These are phyloP conservation scores for Pyrocoelia pectoralis DNA, from an alignment of 2,888 invertebrate species.

Conservation along the genomic window DNA sequence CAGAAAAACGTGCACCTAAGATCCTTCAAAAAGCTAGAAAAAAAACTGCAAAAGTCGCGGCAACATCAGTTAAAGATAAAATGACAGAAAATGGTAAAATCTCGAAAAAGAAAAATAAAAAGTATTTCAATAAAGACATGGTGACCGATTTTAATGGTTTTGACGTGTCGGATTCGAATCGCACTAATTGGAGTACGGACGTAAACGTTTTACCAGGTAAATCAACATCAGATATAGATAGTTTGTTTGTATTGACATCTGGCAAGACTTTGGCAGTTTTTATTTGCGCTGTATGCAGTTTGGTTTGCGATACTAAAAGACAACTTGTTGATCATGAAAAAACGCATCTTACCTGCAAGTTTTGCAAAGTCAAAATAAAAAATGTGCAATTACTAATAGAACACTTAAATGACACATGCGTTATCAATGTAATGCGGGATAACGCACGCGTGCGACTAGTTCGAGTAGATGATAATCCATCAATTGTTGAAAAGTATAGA, in stretches of 20 bases:
- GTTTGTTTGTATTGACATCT: slow-evolving; percentile 3
- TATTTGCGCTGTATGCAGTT: background rate
- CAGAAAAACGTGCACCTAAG: no score
- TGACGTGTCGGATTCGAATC: background rate
- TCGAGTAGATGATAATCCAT: background rate
- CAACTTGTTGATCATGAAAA: background rate
- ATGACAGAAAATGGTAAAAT: no score
- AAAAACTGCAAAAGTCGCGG: no score
- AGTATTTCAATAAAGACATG: background rate
- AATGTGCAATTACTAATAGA: background rate
- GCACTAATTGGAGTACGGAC: background rate
- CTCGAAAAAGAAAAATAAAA: background rate
- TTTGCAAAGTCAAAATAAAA: background rate
- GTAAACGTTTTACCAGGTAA: background rate
- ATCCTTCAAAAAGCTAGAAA: no score
- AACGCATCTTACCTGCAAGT: background rate
- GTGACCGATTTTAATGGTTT: background rate
- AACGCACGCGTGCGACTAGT: background rate
- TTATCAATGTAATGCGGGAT: background rate
- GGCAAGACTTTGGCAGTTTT: background rate
- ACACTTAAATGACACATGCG: background rate
- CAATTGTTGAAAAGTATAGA: background rate
- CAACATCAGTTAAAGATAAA: no score
- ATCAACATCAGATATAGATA: background rate
- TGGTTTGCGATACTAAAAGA: slow-evolving; percentile 6